Evolutionary conservation across 1,140 invertebrate species (phyloP), one percentile per base, ranked within the genome.

Genomic region (Brevipalpus yothersi): DNA sequence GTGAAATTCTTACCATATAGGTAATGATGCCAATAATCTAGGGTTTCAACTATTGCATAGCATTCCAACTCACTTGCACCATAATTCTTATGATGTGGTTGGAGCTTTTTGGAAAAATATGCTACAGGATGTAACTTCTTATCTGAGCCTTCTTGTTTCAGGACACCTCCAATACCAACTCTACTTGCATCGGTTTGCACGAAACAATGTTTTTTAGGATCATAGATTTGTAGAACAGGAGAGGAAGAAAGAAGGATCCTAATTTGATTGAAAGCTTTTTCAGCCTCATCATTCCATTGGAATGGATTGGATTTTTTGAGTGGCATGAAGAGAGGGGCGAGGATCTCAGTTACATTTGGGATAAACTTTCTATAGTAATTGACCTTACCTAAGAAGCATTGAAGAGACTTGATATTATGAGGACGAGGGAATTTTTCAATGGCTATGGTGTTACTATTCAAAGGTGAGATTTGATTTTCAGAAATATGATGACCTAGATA

Each of bases 61-160:
- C 68, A 73, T 66, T 80, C 77, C 63, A 72, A 73, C 45, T 80
- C 74, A 8, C 75, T 66, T 59, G 76, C 72, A 17, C 68, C 66
- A 65, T 78, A 79, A 17, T 59, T 61, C 13, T 43, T 11, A 43
- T 61, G 47, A 19, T 45, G 42, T 5, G 8, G 12, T 15, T n/a
- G 5, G 5, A 61, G 41, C 13, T 41, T n/a, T 19, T 53, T 45
- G 17, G 45, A 53, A 60, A 51, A 72, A 60, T 75, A 77, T 19
- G 66, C 72, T 8, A 75, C 67, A 1, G 71, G 70, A 13, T 63
- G 31, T 67, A 72, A 59, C 68, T 40, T 43, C 43, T 60, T 54
- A 23, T 65, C 65, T 60, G 63, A 69, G 7, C 39, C 42, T 4
- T 12, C n/a, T 47, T 61, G 60, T 23, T n/a, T 12, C 72, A 5